phyloP scores from a whole-genome alignment of 2,888 invertebrate genomes.

The Lasioglossum marginatum region DNA sequence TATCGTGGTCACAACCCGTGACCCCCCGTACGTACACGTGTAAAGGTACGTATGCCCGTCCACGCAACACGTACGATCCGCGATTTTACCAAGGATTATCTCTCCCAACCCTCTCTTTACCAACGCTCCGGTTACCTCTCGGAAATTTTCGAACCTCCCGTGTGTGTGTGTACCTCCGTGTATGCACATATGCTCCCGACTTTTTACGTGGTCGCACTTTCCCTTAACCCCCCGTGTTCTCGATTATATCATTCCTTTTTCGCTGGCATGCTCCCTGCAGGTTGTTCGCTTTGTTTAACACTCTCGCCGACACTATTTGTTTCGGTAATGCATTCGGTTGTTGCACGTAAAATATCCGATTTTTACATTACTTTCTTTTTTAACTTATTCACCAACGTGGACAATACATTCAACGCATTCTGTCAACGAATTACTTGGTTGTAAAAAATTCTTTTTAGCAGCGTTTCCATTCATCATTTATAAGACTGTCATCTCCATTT shows the following conservation, averaged over 20 bases:
- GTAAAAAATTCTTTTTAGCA: neutral
- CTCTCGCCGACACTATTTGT: neutral
- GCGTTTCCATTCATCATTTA: no score
- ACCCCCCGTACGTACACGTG: conserved; percentile 79
- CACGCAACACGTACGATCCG: conserved; percentile 70
- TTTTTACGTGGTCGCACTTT: neutral
- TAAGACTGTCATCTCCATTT: neutral
- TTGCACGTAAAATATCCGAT: neutral
- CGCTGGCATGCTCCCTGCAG: neutral
- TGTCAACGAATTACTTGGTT: neutral
- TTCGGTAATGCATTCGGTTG: neutral
- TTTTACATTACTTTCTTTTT: neutral
- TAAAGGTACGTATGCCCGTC: conserved; percentile 60
- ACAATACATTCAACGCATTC: neutral
- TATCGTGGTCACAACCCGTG: conserved; percentile 84
- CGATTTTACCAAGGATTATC: conserved; percentile 82
- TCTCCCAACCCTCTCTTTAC: conserved; percentile 72
- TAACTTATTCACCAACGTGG: neutral
- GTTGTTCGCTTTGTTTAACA: neutral
- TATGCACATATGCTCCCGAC: neutral
- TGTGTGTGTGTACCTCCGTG: neutral
- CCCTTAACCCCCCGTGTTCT: neutral
- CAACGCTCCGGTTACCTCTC: conserved; percentile 43
- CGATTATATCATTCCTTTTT: neutral
- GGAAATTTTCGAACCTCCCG: conserved; percentile 57